Percentiles rank a stretch among this genome's conserved stretches.
These are phyloP conservation scores for Ibycter americanus DNA, from an alignment of 2,797 vertebrate genomes.

Conservation along the genomic window DNA sequence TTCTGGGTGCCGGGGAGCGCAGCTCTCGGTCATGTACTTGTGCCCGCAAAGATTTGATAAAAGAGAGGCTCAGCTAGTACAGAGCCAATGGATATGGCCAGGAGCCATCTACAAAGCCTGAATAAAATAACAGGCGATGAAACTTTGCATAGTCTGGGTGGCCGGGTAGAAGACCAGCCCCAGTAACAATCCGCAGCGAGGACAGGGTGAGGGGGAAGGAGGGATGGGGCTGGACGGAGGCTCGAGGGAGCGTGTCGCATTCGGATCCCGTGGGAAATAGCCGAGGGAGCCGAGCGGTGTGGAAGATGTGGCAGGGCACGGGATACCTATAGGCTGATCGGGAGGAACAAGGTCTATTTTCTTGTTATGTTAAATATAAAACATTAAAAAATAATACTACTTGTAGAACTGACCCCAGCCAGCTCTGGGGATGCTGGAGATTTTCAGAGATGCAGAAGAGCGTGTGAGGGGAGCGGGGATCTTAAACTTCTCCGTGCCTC, in stretches of 20 bases:
- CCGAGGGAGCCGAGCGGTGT: neutral
- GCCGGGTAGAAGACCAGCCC: neutral
- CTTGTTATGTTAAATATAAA: slow-evolving; percentile 16
- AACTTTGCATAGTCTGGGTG: slow-evolving; percentile 49
- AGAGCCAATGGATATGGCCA: slow-evolving; percentile 18
- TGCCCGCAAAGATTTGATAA: neutral
- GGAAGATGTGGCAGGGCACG: neutral
- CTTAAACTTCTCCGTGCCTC: neutral
- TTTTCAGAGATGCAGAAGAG: neutral
- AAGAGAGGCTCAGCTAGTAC: neutral
- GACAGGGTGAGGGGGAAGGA: neutral
- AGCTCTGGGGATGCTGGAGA: neutral
- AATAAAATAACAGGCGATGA: neutral
- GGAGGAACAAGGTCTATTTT: neutral
- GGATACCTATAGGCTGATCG: neutral
- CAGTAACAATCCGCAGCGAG: neutral
- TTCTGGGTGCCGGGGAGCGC: neutral
- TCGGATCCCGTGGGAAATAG: fast-evolving
- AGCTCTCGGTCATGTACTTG: neutral
- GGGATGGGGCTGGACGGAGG: neutral
- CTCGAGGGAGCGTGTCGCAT: fast-evolving
- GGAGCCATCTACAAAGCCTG: slow-evolving; percentile 43
- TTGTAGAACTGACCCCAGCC: neutral
- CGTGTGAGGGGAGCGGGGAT: neutral
- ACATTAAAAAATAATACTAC: neutral